Base-by-base conservation (phyloP, 1,140 invertebrate species). In the Gryllus bimaculatus region DNA sequence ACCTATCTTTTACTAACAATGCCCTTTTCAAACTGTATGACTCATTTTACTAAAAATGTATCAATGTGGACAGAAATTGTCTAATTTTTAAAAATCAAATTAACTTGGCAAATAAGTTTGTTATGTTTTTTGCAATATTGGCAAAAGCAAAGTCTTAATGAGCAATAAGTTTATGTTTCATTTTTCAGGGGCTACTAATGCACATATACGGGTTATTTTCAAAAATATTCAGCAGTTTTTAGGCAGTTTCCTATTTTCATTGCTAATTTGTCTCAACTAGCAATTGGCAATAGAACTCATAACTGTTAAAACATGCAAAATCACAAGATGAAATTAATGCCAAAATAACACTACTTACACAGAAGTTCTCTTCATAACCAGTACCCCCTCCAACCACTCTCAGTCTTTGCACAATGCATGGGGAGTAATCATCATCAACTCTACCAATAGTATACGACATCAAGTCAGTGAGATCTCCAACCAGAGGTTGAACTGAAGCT, bases 401-500 rank as follows among this genome's bases (percentile, higher is more conserved):
- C 48, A 87, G 74, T 12, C 86, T 84, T 80, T 88, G 86, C 21
- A 87, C 83, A 73, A 86, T 84, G n/a, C 82, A 84, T 8, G 78
- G 80, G 7, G 86, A 86, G 8, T 81, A 81, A 47, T 86, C 85
- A 21, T 83, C 82, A 0, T 79, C 8, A 8, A 80, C 15, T 77
- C 85, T 82, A 47, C 85, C 85, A 12, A 81, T 83, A 7, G 86
- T 79, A 26, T 85, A 86, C 8, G 76, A 82, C 8, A 82, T 84
- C n/a, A 86, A 80, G 8, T 85, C 82, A 80, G 83, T 83, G 8
- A 86, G 83, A 12, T 82, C 81, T 80, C 82, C 84, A 8, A 81
- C 81, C 8, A 86, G 79, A n/a, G 81, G 83, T 49, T 86, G 83
- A 47, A 83, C 82, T 15, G 82, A 82, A 0, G 84, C 85, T 77